Evolutionary conservation across 2,797 vertebrate genomes (phyloP).

Genomic region (Aplochiton taeniatus): DNA sequence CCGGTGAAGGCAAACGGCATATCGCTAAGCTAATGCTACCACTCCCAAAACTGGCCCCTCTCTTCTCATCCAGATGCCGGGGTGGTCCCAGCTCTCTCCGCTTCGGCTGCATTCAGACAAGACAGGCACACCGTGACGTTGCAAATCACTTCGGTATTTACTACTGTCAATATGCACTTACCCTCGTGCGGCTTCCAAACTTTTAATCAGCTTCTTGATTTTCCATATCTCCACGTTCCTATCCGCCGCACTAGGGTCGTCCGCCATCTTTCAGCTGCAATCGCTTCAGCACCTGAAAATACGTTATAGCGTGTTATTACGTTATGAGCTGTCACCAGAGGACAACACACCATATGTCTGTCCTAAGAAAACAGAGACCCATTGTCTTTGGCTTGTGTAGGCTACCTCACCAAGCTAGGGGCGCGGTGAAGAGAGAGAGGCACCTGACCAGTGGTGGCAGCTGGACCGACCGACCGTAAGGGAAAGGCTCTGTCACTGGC

Average conservation of each 20-base stretch:
- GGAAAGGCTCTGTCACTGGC: constrained; percentile 45
- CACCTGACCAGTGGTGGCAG: constrained; percentile 57
- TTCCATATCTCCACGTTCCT: constrained; percentile 99
- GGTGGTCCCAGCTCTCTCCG: constrained; percentile 20
- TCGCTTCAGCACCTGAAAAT: constrained; percentile 76
- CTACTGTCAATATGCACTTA: constrained; percentile 59
- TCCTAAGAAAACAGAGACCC: too few species aligned
- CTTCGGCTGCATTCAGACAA: background rate
- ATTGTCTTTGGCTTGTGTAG: too few species aligned
- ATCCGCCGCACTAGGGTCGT: constrained; percentile 97
- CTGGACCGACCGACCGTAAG: constrained; percentile 48
- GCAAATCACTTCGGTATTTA: background rate
- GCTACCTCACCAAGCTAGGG: constrained; percentile 55
- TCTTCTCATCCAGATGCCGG: constrained; percentile 62
- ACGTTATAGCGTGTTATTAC: constrained; percentile 30
- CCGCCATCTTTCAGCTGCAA: constrained; percentile 92
- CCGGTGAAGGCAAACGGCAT: too few species aligned
- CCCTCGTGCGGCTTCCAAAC: constrained; percentile 96
- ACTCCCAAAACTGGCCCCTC: constrained; percentile 71
- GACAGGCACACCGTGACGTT: fast-evolving
- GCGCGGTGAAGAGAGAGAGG: constrained; percentile 45
- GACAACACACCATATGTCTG: background rate
- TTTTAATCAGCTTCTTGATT: constrained; percentile 99
- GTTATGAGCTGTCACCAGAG: background rate
- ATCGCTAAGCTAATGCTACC: constrained; percentile 68